Base-by-base conservation (phyloP, 1,140 invertebrate species). In the Caenorhabditis briggsae region DNA sequence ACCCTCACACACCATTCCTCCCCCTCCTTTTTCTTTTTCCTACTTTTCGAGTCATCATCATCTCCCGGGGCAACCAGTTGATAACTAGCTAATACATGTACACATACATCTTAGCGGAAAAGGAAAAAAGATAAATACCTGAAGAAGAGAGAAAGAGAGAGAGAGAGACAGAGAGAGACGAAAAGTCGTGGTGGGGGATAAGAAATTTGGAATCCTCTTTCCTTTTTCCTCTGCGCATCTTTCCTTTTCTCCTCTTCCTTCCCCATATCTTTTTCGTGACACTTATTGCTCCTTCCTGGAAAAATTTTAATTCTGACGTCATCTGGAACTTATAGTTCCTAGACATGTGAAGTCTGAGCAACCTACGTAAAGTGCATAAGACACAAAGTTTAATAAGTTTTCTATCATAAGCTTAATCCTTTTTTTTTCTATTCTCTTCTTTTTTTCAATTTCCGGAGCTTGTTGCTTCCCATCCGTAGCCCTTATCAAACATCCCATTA, bases 21-120 rank as follows among this genome's bases (percentile, higher is more conserved):
- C 16, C 6, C 5, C 48, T 50, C 20, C 9, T 48, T 48, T 48
- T 78, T 18, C 48, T 48, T 23, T 78, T 53, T 25, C 43, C 23
- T 43, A 25, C 23, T 78, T n/a, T 7, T 46, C 70, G 18, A 61
- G 59, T 61, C 59, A 61, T 61, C 59, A 61, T 61, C 59, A 61
- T 61, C 59, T 61, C 59, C 59, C 20, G 11, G 8, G 59, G 23
- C 59, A 61, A 61, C 59, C 59, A 61, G 11, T 14, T 25, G 59
- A 61, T 61, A 61, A 61, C 20, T 58, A 53, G 56, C 33, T 33
- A 33, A 58, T 58, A 58, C 56, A 58, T 58, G 20, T 61, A 25
- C 2, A n/a, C 20, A 61, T 9, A 20, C 8, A 61, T 11, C 8
- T 8, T 11, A 9, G 25, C 11, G 59, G 25, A 61, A 3, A 25